Conservation (phyloP, 1,140 invertebrate genomes). For the Alviniconcha marisindica region DNA sequence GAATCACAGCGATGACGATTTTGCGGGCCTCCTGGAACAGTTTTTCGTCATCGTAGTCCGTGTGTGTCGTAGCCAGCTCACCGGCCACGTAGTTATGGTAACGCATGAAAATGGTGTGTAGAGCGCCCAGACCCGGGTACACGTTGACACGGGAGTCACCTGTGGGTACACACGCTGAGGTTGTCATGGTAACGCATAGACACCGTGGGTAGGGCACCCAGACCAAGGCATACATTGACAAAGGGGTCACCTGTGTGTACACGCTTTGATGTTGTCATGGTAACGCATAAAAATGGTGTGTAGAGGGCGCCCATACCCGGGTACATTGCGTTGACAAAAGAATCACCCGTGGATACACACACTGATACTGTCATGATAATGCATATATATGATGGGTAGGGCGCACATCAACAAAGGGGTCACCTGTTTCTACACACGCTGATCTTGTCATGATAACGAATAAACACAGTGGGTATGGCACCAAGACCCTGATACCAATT, state of each 20-base stretch:
- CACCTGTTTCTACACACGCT: too few relatives aligned
- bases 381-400: too few relatives aligned
- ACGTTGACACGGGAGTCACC: slow-evolving; percentile 92
- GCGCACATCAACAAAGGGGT: too few relatives aligned
- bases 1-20: slow-evolving; percentile 94
- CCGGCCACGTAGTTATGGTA: slow-evolving; percentile 94
- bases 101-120: slow-evolving; percentile 90
- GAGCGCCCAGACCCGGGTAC: slow-evolving; percentile 88
- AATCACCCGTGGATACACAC: slow-evolving; percentile 85
- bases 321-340: slow-evolving; percentile 89
- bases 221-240: too few relatives aligned
- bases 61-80: slow-evolving; percentile 82
- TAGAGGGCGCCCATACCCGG: slow-evolving; percentile 88
- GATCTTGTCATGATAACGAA: slow-evolving; percentile 96
- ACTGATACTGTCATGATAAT: too few relatives aligned
- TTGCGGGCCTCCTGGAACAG: slow-evolving; percentile 90
- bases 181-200: too few relatives aligned
- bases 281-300: slow-evolving; percentile 93
- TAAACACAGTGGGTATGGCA: too few relatives aligned
- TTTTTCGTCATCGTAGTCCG: slow-evolving; percentile 94
- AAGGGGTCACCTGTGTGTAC: too few relatives aligned
- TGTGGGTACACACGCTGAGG: too few relatives aligned
- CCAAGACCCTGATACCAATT: too few relatives aligned
- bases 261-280: slow-evolving; percentile 96
- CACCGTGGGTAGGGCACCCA: too few relatives aligned